These are phyloP conservation scores for Brachionichthys hirsutus DNA, from an alignment of 2,113 vertebrate genomes.

Conservation along the genomic window DNA sequence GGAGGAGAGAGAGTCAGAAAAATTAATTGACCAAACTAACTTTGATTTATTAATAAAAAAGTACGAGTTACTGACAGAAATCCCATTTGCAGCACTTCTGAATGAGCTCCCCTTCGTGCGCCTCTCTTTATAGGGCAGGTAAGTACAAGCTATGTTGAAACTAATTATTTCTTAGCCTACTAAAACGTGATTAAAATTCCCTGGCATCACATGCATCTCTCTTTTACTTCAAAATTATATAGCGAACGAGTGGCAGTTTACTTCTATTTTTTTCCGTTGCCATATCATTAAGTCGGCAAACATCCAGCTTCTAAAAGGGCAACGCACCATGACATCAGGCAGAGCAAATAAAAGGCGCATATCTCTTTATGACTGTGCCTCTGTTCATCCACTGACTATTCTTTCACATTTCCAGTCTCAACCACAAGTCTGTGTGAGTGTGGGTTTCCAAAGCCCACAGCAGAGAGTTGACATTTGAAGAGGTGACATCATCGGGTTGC, in stretches of 20 bases:
- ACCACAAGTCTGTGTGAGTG: background rate
- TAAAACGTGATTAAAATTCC: slow-evolving; percentile 25
- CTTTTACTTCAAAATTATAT: slow-evolving; percentile 16
- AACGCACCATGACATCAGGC: slow-evolving; percentile 31
- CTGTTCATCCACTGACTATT: slow-evolving; percentile 7
- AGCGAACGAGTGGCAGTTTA: background rate
- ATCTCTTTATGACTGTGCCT: slow-evolving; percentile 5
- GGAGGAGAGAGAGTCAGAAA: slow-evolving; percentile 30
- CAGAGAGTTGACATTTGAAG: slow-evolving; percentile 25
- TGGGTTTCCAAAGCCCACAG: slow-evolving; percentile 13
- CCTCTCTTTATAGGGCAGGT: slow-evolving; percentile 8
- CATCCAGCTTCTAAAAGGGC: slow-evolving; percentile 32
- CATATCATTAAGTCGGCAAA: slow-evolving; percentile 28
- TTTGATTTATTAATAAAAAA: slow-evolving; percentile 21
- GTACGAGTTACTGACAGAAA: slow-evolving; percentile 21
- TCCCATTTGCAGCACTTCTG: background rate
- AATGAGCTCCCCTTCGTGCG: background rate
- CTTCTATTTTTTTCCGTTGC: slow-evolving; percentile 17
- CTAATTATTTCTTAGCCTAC: background rate
- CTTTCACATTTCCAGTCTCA: slow-evolving; percentile 41
- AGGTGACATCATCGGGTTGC: slow-evolving; percentile 52
- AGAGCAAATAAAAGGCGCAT: background rate
- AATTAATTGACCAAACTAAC: no score
- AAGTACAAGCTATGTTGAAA: slow-evolving; percentile 19
- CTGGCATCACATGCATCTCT: background rate